A percentile compares a stretch with the other conserved stretches of the same genome.
These are phyloP conservation scores for Ammospiza nelsoni DNA, from an alignment of 2,113 vertebrate genomes.

Conservation along the genomic window DNA sequence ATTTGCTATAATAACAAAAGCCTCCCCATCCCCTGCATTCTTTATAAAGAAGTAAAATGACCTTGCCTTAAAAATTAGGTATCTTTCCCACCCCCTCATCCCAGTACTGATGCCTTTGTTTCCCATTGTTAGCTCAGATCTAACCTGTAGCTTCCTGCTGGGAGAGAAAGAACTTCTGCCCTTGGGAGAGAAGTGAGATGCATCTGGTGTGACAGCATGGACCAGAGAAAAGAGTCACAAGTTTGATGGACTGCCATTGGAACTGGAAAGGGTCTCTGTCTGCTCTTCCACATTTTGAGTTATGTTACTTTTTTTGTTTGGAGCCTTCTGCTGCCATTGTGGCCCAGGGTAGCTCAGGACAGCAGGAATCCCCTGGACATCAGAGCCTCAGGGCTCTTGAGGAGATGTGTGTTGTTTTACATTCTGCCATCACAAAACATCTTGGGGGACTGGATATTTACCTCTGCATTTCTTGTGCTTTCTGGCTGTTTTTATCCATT, in stretches of 20 bases:
- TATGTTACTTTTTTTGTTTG: neutral
- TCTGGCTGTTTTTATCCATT: neutral
- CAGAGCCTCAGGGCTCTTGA: neutral
- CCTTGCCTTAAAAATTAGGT: neutral
- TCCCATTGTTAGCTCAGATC: neutral
- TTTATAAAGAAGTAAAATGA: neutral
- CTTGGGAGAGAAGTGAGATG: neutral
- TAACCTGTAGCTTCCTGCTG: neutral
- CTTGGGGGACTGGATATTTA: neutral
- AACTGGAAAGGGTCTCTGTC: neutral
- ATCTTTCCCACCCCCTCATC: neutral
- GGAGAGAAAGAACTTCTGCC: neutral
- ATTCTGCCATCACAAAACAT: neutral
- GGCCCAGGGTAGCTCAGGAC: neutral
- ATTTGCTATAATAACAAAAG: neutral
- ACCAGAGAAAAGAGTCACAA: neutral
- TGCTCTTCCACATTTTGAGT: neutral
- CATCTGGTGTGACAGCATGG: neutral
- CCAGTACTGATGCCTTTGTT: neutral
- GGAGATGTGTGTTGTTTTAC: neutral
- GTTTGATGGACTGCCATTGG: neutral
- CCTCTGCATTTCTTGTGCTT: neutral
- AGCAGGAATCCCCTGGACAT: neutral
- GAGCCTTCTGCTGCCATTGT: neutral
- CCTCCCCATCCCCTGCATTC: fast-evolving